These are phyloP conservation scores for Heliothis peltigera DNA, from an alignment of 2,888 invertebrate species.

Conservation along the genomic window DNA sequence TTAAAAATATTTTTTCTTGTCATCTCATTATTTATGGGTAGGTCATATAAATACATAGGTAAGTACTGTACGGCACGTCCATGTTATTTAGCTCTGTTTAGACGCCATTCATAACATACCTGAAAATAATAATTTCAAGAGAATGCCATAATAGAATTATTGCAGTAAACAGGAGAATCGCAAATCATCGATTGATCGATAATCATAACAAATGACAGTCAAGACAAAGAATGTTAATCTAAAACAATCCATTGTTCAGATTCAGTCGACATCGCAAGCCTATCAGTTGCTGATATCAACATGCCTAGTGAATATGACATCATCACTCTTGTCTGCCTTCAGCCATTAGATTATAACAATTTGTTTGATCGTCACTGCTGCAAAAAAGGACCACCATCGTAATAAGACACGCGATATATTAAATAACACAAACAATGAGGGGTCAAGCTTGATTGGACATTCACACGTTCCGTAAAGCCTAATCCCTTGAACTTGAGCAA, in stretches of 20 bases:
- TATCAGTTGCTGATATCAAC: constrained; percentile 54
- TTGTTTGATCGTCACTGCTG: constrained; percentile 48
- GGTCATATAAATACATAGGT: not conserved
- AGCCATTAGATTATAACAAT: constrained; percentile 28
- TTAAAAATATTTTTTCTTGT: too few relatives aligned
- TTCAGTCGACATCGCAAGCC: constrained; percentile 28
- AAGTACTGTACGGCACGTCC: not conserved
- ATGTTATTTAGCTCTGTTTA: not conserved
- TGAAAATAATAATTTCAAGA: not conserved
- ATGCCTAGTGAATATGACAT: constrained; percentile 54
- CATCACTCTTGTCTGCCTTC: constrained; percentile 49
- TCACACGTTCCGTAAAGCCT: constrained; percentile 66
- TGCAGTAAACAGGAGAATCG: constrained; percentile 5
- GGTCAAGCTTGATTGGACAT: constrained; percentile 65
- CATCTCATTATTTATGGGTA: too few relatives aligned
- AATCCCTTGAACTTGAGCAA: constrained; percentile 87
- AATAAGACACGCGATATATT: constrained; percentile 46
- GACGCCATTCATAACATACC: not conserved
- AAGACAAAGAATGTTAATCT: constrained; percentile 41
- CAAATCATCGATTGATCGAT: constrained; percentile 16
- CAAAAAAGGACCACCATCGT: constrained; percentile 56
- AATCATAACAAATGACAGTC: constrained; percentile 26
- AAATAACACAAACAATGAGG: constrained; percentile 50
- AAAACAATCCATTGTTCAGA: constrained; percentile 53
- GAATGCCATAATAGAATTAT: constrained; percentile 5